Evolutionary conservation across 2,888 invertebrate species (phyloP), one percentile per base, ranked within the genome.

Genomic region (Diarsia dahlii): DNA sequence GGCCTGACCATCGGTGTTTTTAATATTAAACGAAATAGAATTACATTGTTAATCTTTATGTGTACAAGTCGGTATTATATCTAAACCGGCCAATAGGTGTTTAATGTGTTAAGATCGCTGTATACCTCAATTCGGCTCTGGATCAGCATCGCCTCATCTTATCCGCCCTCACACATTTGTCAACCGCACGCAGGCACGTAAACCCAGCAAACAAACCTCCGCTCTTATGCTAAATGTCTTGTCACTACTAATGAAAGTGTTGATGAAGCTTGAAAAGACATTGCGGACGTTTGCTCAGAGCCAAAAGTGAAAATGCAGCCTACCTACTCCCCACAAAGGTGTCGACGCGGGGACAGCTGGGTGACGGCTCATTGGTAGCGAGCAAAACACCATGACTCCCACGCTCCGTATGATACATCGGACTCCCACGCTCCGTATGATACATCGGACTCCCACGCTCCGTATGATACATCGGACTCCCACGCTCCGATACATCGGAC

Each of bases 11-110:
- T 76, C 52, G 72, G 69, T 81, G 68, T 79, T 81, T 81, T 68
- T 85, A 77, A 63, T 84, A 64, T 79, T 78, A 78, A 78, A 70
- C 50, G 63, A 81, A 80, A 71, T 86, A 77, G 73, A 86, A 76
- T 84, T 73, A 76, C 74, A 79, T 28, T 80, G 70, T 79, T 81
- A 80, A 77, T 77, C 78, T 73, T 74, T 84, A 68, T 65, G 71
- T 76, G 74, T 77, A 64, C 67, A 60, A 45, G 28, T 84, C 72
- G 72, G 76, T 76, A 76, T 64, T 81, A 69, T 86, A 77, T 77
- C 46, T 69, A 46, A 85, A 74, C 62, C 76, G 79, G 76, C 71
- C 66, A 67, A 76, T 86, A 77, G 62, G 56, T 85, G 74, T 78
- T 84, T 65, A 76, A 76, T 81, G 81, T 82, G 71, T 80, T 69